phyloP scores from a whole-genome alignment of 2,113 vertebrate species.

The Urocynchramus pylzowi region DNA sequence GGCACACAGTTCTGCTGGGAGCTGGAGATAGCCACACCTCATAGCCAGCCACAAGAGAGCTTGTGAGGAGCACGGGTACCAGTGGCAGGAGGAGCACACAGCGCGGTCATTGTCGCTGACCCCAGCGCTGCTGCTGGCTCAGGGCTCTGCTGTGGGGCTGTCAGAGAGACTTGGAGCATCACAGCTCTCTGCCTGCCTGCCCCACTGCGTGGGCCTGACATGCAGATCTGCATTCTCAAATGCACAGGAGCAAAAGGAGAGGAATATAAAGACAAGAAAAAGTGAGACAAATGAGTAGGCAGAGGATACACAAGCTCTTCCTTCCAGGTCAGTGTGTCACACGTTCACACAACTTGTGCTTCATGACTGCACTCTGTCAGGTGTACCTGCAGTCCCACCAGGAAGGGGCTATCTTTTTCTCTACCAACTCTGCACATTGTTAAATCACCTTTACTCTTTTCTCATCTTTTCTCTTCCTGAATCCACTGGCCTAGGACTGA shows the following conservation, averaged over 20 bases:
- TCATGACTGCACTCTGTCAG: not conserved
- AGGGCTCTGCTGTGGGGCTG: accelerated
- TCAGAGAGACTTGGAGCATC: accelerated
- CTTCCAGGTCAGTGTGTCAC: not conserved
- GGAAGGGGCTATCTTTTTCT: not conserved
- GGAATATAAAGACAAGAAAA: not conserved
- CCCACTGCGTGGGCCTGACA: not conserved
- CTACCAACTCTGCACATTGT: not conserved
- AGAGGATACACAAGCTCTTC: not conserved
- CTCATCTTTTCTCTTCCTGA: not conserved
- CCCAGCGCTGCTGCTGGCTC: not conserved
- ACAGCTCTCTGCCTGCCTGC: not conserved
- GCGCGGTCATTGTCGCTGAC: accelerated
- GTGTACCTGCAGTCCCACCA: not conserved
- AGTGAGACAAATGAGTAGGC: not conserved
- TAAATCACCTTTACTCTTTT: not conserved
- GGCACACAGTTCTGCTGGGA: not conserved
- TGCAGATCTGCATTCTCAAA: not conserved
- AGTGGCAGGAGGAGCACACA: not conserved
- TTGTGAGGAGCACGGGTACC: not conserved
- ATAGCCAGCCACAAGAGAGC: not conserved
- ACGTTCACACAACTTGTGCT: not conserved
- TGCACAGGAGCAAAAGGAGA: not conserved
- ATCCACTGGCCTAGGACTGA: not conserved
- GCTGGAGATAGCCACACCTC: not conserved